Evolutionary conservation across 2,113 vertebrate genomes (phyloP), one percentile per base, ranked within the genome.

Genomic region (Sturnira hondurensis): DNA sequence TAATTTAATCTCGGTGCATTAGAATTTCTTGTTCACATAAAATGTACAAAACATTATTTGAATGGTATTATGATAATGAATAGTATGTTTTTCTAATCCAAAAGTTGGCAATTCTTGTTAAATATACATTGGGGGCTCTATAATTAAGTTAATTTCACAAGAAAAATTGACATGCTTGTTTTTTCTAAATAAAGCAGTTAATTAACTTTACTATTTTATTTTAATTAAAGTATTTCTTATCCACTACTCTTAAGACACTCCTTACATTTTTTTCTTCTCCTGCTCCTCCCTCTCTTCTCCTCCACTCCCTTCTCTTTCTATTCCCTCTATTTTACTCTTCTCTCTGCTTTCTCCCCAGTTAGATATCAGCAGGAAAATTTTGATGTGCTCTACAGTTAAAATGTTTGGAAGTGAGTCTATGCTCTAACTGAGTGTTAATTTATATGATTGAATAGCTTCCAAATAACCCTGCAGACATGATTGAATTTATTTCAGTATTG

Each of bases 391-490:
- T 61, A 71, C 15, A 50, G 8, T 61, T 83, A 95, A 96, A 93
- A 83, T 63, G 14, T 81, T 97, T 71, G 33, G 43, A 73, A 73
- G 71, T 3, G 38, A 86, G 67, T 91, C 67, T 93, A 96, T 84
- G 17, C 24, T 78, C 15, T 56, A 91, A 74, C 84, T 89, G 68
- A 88, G 36, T 78, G 36, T 86, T 96, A 95, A 87, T 95, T 97
- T 90, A 90, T 85, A 68, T 26, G 10, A 73, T 70, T 94, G 85
- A 95, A 56, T 82, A 70, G 43, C 28, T 94, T 91, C 81, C 71
- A 97, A 80, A 96, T 81, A 97, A 24, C 52, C 70, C 65, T 80
- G 84, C 5, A 95, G 76, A 93, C 50, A 88, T 97, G 65, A 76
- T 31, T 93, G 24, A 61, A 83, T 94, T 95, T 58, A 97, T 94